These are phyloP conservation scores for Glyphotaelius pellucidus DNA, from an alignment of 2,888 invertebrate genomes.

Conservation along the genomic window DNA sequence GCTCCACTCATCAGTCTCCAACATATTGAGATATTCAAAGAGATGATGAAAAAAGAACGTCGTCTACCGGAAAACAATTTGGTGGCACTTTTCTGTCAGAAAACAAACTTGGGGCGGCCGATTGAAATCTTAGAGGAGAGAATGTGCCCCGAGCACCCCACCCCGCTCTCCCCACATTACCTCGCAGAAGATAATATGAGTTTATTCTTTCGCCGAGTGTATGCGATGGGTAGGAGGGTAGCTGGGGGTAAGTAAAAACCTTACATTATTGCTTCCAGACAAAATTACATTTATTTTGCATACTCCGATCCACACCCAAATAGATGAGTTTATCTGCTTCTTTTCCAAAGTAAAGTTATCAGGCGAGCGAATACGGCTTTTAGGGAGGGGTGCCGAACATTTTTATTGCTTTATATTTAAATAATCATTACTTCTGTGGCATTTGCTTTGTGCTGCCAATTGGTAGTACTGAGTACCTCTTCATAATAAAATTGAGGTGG, in stretches of 20 bases:
- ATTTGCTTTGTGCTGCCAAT: neutral
- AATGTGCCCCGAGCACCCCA: neutral
- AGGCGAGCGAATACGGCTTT: conserved; percentile 55
- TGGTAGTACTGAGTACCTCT: neutral
- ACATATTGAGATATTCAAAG: conserved; percentile 62
- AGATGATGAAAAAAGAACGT: conserved; percentile 58
- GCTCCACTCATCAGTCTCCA: conserved; percentile 41
- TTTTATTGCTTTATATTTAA: conserved; percentile 25
- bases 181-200: conserved; percentile 61
- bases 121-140: conserved; percentile 54
- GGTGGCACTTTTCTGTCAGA: conserved; percentile 64
- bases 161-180: neutral
- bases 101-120: conserved; percentile 64
- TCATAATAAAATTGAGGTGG: neutral
- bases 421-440: neutral
- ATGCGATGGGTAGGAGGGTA: conserved; percentile 49
- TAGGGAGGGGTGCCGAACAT: conserved; percentile 35
- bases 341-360: conserved; percentile 66
- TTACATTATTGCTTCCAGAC: conserved; percentile 67
- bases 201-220: conserved; percentile 65
- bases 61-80: conserved; percentile 64
- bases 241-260: conserved; percentile 65
- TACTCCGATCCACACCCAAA: conserved; percentile 66
- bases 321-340: conserved; percentile 66
- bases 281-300: conserved; percentile 67